Evolutionary conservation across 2,113 vertebrate species (phyloP).

Genomic region (Hiodon tergisus): DNA sequence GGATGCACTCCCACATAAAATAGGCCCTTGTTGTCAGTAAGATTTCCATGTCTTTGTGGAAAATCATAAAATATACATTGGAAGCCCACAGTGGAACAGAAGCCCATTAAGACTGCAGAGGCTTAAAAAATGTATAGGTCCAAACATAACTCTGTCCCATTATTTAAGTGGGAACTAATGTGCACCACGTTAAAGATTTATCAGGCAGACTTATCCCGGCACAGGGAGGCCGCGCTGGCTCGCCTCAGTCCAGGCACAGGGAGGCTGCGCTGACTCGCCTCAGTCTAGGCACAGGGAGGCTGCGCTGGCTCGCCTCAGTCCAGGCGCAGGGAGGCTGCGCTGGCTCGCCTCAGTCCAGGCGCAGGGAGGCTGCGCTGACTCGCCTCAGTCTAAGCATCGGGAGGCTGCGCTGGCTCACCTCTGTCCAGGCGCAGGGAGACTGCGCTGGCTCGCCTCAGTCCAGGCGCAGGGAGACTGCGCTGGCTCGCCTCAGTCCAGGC

Average conservation of each 20-base stretch:
- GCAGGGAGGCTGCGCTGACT: not conserved
- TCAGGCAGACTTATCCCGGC: not conserved
- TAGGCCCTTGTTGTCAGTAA: not conserved
- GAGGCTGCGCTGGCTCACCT: not conserved
- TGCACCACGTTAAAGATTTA: not conserved
- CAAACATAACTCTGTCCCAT: slow-evolving; percentile 1
- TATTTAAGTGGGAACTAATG: not conserved
- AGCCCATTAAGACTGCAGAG: slow-evolving; percentile 4
- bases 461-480: too few relatives aligned
- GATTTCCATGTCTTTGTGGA: not conserved
- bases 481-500: too few relatives aligned
- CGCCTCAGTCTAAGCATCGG: not conserved
- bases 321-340: too few relatives aligned
- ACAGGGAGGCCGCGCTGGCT: not conserved
- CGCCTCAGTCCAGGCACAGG: not conserved
- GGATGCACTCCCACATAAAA: not conserved
- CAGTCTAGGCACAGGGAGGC: too few relatives aligned
- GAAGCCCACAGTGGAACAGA: not conserved
- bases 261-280: not conserved
- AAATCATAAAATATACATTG: slow-evolving; percentile 17
- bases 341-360: too few relatives aligned
- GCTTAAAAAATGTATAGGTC: slow-evolving; percentile 14
- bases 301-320: too few relatives aligned
- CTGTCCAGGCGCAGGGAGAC: too few relatives aligned
- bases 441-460: too few relatives aligned